phyloP scores from a whole-genome alignment of 2,888 invertebrate species.

The Troides aeacus region DNA sequence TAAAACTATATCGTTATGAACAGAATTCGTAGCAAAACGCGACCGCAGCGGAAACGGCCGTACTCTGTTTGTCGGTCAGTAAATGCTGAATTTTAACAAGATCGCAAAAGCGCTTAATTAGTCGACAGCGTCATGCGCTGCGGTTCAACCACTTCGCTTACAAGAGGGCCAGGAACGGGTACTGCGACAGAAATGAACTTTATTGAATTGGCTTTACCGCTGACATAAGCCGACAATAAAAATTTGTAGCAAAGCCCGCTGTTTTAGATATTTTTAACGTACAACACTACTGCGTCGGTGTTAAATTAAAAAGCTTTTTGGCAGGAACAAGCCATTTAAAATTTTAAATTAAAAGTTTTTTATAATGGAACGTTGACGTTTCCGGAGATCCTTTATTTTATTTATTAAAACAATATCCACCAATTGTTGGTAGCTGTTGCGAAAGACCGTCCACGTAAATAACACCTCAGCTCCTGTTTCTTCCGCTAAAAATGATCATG shows the following conservation, averaged over 20 bases:
- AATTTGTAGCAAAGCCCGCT: not conserved
- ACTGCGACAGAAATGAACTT: conserved; percentile 7
- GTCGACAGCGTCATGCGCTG: conserved; percentile 20
- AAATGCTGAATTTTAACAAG: conserved; percentile 26
- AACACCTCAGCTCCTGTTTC: no score
- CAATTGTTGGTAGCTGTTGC: no score
- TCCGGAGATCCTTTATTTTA: no score
- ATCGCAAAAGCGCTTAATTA: conserved; percentile 24
- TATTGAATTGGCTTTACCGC: conserved; percentile 17
- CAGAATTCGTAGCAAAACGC: conserved; percentile 7
- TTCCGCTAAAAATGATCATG: no score
- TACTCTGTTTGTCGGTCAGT: conserved; percentile 3
- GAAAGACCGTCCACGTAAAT: no score
- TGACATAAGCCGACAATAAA: conserved; percentile 23
- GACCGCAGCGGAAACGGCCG: not conserved
- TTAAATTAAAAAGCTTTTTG: not conserved
- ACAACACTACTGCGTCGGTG: not conserved
- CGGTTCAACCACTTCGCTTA: conserved; percentile 11
- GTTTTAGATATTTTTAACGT: conserved; percentile 17
- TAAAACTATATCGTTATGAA: conserved; percentile 6
- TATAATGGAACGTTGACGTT: no score
- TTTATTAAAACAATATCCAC: no score
- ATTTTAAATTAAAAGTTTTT: not conserved
- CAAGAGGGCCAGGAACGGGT: not conserved
- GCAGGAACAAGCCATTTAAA: not conserved